Base-by-base conservation (phyloP, 1,140 invertebrate species). In the Aphelenchoides besseyi region DNA sequence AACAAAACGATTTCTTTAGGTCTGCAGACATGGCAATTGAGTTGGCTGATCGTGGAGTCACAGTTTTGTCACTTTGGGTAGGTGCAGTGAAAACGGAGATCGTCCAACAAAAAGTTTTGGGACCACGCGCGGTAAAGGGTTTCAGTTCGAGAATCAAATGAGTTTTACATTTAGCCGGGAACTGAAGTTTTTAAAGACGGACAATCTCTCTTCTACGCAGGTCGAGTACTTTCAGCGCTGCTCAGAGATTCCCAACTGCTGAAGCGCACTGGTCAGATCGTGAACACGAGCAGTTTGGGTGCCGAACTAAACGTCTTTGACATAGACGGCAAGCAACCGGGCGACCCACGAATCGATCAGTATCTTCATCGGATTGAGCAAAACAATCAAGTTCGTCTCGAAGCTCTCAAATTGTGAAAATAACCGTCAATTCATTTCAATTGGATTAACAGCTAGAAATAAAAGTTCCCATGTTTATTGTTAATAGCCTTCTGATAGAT, bases 41-140 rank as follows among this genome's bases (percentile, higher is more conserved):
- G 9, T 55, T 75, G 29, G 67, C 37, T 29, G 73, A 75, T 28
- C n/a, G 18, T 2, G 35, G 37, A n/a, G 37, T 74, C 0, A 62
- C 73, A 0, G 67, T 33, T 2, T 2, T 74, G 18, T 74, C 41
- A 12, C 48, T 74, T 3, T 74, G 64, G 59, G 66, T 55, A 3
- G 72, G 72, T 2, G 61, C 72, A 5, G 72, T 72, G 2, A 72
- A 69, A 54, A 74, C 72, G 0, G 73, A 74, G 37, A 28, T 73
- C 8, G 37, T 75, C 28, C 67, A 73, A 9, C 36, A 23, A 8
- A 72, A n/a, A 5, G 26, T 71, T 23, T 29, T 71, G 26, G 48
- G 26, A 33, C 67, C 26, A 69, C 26, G 29, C 12, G 32, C 16
- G 16, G 67, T 64, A 30, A 67, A 59, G 12, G 12, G 29, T 16